Evolutionary conservation across 2,797 vertebrate species (phyloP).

Genomic region (Anabas testudineus): DNA sequence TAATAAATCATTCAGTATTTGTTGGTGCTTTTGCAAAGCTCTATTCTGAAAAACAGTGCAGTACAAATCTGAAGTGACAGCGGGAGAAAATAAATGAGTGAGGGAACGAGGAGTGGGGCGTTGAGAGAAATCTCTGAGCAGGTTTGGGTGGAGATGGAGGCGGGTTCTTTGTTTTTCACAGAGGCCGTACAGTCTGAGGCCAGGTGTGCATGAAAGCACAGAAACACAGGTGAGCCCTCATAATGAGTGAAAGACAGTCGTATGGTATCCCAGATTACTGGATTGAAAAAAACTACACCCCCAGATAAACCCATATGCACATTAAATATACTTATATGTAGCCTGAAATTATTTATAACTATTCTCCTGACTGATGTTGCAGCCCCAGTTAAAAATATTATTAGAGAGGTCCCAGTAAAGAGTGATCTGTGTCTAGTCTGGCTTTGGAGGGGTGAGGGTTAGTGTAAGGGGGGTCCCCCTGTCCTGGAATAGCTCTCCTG

Average conservation of each 20-base stretch:
- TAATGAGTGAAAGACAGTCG: conserved; percentile 7
- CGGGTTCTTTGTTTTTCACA: conserved; percentile 36
- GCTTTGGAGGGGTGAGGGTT: conserved; percentile 25
- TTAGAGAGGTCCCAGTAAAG: conserved; percentile 22
- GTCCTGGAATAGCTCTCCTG: conserved; percentile 84
- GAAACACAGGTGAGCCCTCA: conserved; percentile 64
- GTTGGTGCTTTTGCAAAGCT: conserved; percentile 23
- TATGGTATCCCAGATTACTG: conserved; percentile 14
- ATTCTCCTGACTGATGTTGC: not conserved
- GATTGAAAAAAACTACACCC: conserved; percentile 11
- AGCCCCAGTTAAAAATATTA: not conserved
- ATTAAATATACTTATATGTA: no score
- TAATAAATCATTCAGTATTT: conserved; percentile 9
- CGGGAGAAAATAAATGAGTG: not conserved
- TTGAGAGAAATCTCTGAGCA: conserved; percentile 28
- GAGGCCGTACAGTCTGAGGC: conserved; percentile 32
- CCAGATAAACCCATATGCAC: not conserved
- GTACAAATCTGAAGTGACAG: conserved; percentile 35
- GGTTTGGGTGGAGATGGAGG: conserved; percentile 30
- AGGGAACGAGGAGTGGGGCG: conserved; percentile 36
- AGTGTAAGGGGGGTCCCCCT: conserved; percentile 34
- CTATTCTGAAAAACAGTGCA: conserved; percentile 29
- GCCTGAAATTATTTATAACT: not conserved
- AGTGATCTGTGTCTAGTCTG: conserved; percentile 30
- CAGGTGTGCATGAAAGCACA: conserved; percentile 61